Percentiles rank a stretch among this genome's conserved stretches.
Evolutionary conservation across 2,888 invertebrate species (phyloP).

Genomic region (Hermaeophaga mercurialis): DNA sequence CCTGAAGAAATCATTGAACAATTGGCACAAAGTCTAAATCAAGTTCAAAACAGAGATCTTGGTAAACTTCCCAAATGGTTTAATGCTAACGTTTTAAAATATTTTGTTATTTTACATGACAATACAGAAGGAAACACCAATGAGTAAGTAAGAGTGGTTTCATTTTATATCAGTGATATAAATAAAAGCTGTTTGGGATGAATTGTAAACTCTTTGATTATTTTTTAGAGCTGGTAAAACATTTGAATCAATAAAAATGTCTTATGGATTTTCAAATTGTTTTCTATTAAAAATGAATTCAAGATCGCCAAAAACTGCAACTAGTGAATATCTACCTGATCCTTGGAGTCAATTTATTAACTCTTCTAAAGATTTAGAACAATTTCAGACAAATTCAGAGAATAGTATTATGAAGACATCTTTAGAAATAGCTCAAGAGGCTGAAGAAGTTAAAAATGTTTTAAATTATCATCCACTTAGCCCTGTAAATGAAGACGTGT

Average conservation of each 20-base stretch:
- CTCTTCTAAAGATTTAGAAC: conserved; percentile 54
- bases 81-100: conserved; percentile 78
- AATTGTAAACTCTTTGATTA: conserved; percentile 14
- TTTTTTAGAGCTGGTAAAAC: conserved; percentile 77
- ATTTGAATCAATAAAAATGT: conserved; percentile 83
- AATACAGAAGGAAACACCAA: conserved; percentile 72
- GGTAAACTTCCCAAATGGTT: conserved; percentile 86
- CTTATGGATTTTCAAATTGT: conserved; percentile 86
- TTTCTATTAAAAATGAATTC: conserved; percentile 92
- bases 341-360: conserved; percentile 84
- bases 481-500: conserved; percentile 64
- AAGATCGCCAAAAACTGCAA: conserved; percentile 62
- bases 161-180: no score
- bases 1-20: conserved; percentile 82
- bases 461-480: conserved; percentile 74
- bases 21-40: conserved; percentile 79
- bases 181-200: neutral
- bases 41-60: conserved; percentile 65
- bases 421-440: conserved; percentile 62
- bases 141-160: no score
- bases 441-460: conserved; percentile 50
- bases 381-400: conserved; percentile 44
- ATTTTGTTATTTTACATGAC: conserved; percentile 90
- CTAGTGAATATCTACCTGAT: conserved; percentile 70
- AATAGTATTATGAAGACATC: conserved; percentile 44